Base-by-base conservation (phyloP, 2,888 invertebrate genomes). In the Chaetogeoica ovagalla region DNA sequence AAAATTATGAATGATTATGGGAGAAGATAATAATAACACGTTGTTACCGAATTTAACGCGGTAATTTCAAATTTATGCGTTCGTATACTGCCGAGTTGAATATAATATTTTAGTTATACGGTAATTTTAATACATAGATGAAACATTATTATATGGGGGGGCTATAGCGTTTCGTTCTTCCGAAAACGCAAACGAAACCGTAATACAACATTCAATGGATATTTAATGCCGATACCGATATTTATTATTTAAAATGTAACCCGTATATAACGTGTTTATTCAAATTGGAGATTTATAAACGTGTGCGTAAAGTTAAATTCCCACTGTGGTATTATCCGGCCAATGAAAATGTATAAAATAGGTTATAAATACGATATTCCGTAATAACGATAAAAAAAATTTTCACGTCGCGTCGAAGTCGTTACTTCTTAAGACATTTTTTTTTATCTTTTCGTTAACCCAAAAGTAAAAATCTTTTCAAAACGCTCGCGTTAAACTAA, bases 251-350 rank as follows among this genome's bases (percentile, higher is more conserved):
- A 23, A 66, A 74, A 65, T 9, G 21, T 66, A n/a, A 13, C 39
- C 74, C 65, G 74, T 57, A 66, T 30, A 4, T 43, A 57, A n/a
- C n/a, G n/a, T 19, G 57, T 75, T 75, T 66, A 75, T 66, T 59
- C 23, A 59, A 75, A 75, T 75, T 57, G 23, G 43, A 75, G 57
- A 74, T 65, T 63, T 65, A 65, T 30, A 30, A 30, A 30, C 4
- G 30, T 65, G 39, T 3, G 65, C 65, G 13, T 11, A 2, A n/a
- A 30, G 52, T 55, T 39, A 11, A 19, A 74, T 55, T 74, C 57
- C 39, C 19, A 52, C 57, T 8, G 65, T 23, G 6, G 23, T 23
- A 30, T 13, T 9, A 70, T n/a, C 5, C 70, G 21, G 8, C 2
- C 39, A 23, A 39, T 8, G 37, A 48, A 55, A 65, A 55, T 37